Evolutionary conservation across 2,888 invertebrate species (phyloP), one percentile per base, ranked within the genome.

Genomic region (Watsonalla binaria): DNA sequence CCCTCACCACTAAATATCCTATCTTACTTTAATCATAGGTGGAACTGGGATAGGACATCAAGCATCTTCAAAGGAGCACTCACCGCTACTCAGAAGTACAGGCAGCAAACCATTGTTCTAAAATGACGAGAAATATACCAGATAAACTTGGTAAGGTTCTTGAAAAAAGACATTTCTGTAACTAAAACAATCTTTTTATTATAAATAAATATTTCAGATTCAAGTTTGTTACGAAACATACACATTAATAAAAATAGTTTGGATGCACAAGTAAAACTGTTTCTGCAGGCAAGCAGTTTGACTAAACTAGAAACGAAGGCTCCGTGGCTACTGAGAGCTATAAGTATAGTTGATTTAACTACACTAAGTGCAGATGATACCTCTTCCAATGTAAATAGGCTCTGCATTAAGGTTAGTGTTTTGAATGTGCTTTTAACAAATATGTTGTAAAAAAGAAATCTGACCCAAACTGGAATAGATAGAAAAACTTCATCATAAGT

Each of bases 321-420:
- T 46, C 93, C 93, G 9, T 97, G 96, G 96, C 90, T 98, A 11
- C 73, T 97, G 33, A 94, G 94, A 76, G 96, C 97, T 0, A 91
- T 99, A 6, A 94, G 94, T 39, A 93, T 96, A 54, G 97, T 98
- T 60, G 99, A 99, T 85, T 92, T 99, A 62, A 99, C 99, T 0
- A 98, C 98, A 2, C 90, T 99, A 51, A 93, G 95, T 51, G 98
- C 97, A 45, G 94, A 95, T 84, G 96, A 96, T 74, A 95, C 96
- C 0, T 77, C 81, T 7, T 92, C 94, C 11, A 97, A 96, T 89
- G 96, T 99, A 0, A 82, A 93, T 24, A 92, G 96, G 52, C 92
- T 99, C 2, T 97, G 98, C 76, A 86, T 93, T 54, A 96, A 96
- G 92, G 98, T 97, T 74, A 56, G 63, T 67, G 47, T 47, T 39